A percentile compares a stretch with the other conserved stretches of the same genome.
Conservation (phyloP, 2,113 vertebrate genomes). For the Pristiophorus japonicus region DNA sequence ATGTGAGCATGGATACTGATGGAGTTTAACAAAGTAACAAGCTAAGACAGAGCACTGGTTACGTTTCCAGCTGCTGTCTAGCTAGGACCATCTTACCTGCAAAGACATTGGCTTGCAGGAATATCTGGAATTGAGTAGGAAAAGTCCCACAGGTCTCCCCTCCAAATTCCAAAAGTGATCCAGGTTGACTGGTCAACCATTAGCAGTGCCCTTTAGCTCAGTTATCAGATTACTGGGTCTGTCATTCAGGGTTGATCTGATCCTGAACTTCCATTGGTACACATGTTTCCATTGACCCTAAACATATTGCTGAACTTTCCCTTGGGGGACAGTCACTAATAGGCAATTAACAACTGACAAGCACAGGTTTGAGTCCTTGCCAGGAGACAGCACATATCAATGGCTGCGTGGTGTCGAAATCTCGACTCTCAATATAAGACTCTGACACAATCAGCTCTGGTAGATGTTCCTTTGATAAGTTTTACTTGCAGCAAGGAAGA, state of each 20-base stretch:
- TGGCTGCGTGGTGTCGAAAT: too few species aligned
- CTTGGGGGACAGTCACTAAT: not conserved
- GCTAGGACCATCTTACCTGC: not conserved
- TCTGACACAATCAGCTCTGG: too few species aligned
- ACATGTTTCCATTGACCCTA: not conserved
- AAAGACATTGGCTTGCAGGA: not conserved
- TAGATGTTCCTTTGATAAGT: too few species aligned
- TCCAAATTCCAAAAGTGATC: not conserved
- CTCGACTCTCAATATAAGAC: too few species aligned
- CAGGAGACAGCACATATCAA: not conserved
- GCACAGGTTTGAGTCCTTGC: not conserved
- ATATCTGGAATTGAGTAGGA: not conserved
- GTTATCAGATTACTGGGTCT: not conserved
- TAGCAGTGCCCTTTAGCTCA: not conserved
- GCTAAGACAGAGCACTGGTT: not conserved
- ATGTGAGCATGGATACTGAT: too few species aligned
- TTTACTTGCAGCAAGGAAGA: too few species aligned
- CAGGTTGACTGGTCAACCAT: not conserved
- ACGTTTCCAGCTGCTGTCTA: not conserved
- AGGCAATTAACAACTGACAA: not conserved
- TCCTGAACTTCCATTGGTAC: not conserved
- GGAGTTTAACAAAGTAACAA: not conserved
- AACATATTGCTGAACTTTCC: not conserved
- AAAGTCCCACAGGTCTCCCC: not conserved
- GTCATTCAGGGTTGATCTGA: not conserved